Evolutionary conservation across 2,113 vertebrate species (phyloP), one percentile per base, ranked within the genome.

Genomic region (Corydoras maculifer): DNA sequence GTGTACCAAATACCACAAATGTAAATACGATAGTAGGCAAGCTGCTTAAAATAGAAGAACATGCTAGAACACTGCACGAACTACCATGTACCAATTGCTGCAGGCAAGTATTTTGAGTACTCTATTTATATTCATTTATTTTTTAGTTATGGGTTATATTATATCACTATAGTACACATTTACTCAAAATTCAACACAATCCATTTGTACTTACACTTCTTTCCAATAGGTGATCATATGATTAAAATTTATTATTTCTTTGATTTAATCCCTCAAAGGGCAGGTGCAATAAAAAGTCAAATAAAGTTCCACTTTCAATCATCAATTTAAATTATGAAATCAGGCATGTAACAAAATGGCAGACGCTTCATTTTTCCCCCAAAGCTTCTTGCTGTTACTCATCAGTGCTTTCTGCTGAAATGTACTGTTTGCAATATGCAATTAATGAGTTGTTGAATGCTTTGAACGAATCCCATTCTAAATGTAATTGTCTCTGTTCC

Each of bases 401-500:
- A 88, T 87, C 85, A 86, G 77, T 84, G 83, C 82, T 81, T 89
- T 88, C 83, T 86, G 89, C 88, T 88, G 87, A 88, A 88, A 90
- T 53, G 73, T 83, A 86, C 84, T 58, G 86, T 89, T 88, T 87
- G 87, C 84, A 88, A 86, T 87, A 84, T 85, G 86, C 82, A 87
- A 87, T 88, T 88, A 90, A 89, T 90, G 86, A 90, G 86, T 87
- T 88, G 86, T 88, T 88, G 84, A 86, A 85, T 76, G 83, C 85
- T 87, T 83, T 86, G 84, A 88, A 88, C 83, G 85, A 85, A 87
- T 88, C 85, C 86, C 85, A 89, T 89, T 90, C 85, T 80, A 82
- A 80, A 81, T 80, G 67, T 88, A 88, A 89, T 87, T 87, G 87
- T 89, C 86, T 83, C 77, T 74, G 82, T 81, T 85, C 86, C 87